Base-by-base conservation (phyloP, 2,113 vertebrate species). In the Dicaeum eximium region DNA sequence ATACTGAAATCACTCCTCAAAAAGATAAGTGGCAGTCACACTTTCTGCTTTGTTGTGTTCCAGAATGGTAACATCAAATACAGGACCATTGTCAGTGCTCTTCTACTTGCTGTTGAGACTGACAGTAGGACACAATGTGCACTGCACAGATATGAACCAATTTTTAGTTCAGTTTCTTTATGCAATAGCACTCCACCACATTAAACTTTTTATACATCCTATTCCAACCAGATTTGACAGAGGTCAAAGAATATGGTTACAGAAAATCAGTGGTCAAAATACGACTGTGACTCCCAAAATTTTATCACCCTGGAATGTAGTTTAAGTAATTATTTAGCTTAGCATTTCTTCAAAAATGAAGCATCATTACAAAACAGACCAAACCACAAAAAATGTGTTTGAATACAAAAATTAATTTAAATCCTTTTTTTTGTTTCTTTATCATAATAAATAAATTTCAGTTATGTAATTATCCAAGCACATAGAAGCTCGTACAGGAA, bases 61-160 rank as follows among this genome's bases (percentile, higher is more conserved):
- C 61, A 56, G 23, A 51, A 45, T 21, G 24, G 9, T 75, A 54
- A 38, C 6, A 4, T 58, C 28, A 73, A 57, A 37, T 61, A 40
- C 16, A 48, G 31, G 53, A 81, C 8, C 6, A n/a, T 9, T 37
- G 4, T 37, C 25, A 66, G 22, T 40, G 11, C 35, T 74, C 24
- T 81, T 71, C 30, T 20, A 0, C 61, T 79, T 71, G 18, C 44
- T 47, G 0, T 15, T 69, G 58, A 21, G 83, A 18, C 19, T 40
- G 13, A 56, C 33, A 73, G 0, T 30, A 57, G 40, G 24, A 19
- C 10, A 79, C 20, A 61, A 16, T 0, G 0, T 24, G 54, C 10
- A 35, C 27, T 67, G 19, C 40, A 13, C 31, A 64, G 21, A 61
- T n/a, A 10, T 33, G 8, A 92, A 60, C 9, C 33, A 82, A 8